These are phyloP conservation scores for Girardinus metallicus DNA, from an alignment of 2,797 vertebrate species.

Conservation along the genomic window DNA sequence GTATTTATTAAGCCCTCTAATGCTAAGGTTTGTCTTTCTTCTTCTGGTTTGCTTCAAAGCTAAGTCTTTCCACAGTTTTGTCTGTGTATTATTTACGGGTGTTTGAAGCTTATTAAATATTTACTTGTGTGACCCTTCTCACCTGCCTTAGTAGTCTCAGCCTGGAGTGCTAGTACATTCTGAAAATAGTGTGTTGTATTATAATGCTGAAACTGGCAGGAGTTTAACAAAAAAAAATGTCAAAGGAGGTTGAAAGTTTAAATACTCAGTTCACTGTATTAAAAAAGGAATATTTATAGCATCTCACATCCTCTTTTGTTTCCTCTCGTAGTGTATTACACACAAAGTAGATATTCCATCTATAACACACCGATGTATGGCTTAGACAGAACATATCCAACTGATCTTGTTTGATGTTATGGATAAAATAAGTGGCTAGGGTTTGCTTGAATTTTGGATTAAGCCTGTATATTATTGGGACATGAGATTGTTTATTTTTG, in stretches of 20 bases:
- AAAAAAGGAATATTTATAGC: constrained; percentile 32
- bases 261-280: constrained; percentile 38
- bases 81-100: constrained; percentile 52
- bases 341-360: constrained; percentile 42
- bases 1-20: not conserved
- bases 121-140: constrained; percentile 49
- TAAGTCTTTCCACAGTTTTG: constrained; percentile 22
- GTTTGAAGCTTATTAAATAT: constrained; percentile 62
- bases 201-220: constrained; percentile 8
- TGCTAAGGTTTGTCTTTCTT: not conserved
- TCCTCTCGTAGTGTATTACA: constrained; percentile 3
- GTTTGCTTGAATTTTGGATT: constrained; percentile 2
- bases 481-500: constrained; percentile 11
- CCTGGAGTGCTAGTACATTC: constrained; percentile 18
- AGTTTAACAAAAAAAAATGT: constrained; percentile 44
- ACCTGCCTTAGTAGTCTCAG: constrained; percentile 33
- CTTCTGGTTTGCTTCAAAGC: constrained; percentile 25
- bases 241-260: constrained; percentile 34
- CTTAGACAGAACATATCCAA: constrained; percentile 30
- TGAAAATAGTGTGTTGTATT: not conserved
- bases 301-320: constrained; percentile 12
- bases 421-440: constrained; percentile 8
- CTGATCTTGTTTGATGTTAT: constrained; percentile 37
- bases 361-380: constrained; percentile 35
- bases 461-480: not conserved